phyloP scores from a whole-genome alignment of 2,113 vertebrate genomes.

The Odocoileus hemionus region DNA sequence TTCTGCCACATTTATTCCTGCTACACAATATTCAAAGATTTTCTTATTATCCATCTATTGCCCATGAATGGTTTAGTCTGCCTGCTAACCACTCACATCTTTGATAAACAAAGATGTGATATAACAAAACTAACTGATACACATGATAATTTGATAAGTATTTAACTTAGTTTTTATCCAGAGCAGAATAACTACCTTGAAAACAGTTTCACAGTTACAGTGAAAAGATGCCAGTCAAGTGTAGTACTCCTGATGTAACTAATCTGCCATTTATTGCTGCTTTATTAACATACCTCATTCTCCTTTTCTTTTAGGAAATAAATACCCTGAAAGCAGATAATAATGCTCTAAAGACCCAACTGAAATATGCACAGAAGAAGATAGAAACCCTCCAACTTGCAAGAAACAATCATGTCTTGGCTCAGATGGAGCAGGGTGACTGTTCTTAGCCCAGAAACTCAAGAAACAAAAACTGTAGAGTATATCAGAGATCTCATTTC shows the following conservation, averaged over 20 bases:
- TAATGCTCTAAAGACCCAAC: slow-evolving; percentile 88
- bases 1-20: neutral
- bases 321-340: slow-evolving; percentile 87
- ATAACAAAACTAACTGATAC: slow-evolving; percentile 38
- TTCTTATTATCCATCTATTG: neutral
- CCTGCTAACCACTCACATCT: neutral
- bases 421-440: slow-evolving; percentile 71
- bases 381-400: slow-evolving; percentile 88
- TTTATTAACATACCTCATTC: slow-evolving; percentile 49
- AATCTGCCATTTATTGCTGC: neutral
- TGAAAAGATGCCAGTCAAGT: slow-evolving; percentile 30
- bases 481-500: neutral
- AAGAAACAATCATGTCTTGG: slow-evolving; percentile 76
- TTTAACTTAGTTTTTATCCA: slow-evolving; percentile 54
- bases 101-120: slow-evolving; percentile 19
- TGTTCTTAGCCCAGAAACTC: slow-evolving; percentile 73
- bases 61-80: slow-evolving; percentile 2
- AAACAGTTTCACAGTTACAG: slow-evolving; percentile 21
- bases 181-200: slow-evolving; percentile 37
- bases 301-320: slow-evolving; percentile 85
- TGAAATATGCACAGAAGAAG: slow-evolving; percentile 89
- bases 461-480: slow-evolving; percentile 40
- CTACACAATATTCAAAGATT: neutral
- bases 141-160: neutral
- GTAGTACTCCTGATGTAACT: neutral